Evolutionary conservation across 2,113 vertebrate genomes (phyloP).

Genomic region (Colius striatus): DNA sequence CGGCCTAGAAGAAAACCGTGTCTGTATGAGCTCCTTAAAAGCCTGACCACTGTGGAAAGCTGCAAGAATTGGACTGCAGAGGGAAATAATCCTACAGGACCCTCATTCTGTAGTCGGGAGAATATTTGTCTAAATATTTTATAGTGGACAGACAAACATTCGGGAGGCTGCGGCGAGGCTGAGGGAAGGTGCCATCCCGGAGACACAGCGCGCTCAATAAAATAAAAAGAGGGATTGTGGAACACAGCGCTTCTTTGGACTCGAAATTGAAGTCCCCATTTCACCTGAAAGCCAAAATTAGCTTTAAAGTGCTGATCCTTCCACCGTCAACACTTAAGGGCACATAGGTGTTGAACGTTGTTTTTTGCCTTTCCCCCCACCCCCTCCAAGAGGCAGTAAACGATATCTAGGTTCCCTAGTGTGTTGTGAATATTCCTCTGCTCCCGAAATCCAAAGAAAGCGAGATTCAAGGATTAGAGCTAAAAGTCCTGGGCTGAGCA

Average conservation of each 20-base stretch:
- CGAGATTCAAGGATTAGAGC: not conserved
- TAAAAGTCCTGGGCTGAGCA: not conserved
- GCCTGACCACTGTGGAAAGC: not conserved
- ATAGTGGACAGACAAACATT: not conserved
- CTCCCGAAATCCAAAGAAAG: not conserved
- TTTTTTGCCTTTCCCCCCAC: no score
- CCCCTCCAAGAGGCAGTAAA: not conserved
- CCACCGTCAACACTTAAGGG: not conserved
- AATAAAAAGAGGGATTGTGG: not conserved
- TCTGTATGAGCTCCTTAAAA: not conserved
- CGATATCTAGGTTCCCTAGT: not conserved
- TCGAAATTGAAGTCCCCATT: not conserved
- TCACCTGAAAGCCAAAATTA: not conserved
- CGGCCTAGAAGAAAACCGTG: not conserved
- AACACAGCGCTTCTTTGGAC: not conserved
- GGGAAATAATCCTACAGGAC: not conserved
- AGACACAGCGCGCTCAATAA: not conserved
- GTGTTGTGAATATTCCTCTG: not conserved
- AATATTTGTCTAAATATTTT: not conserved
- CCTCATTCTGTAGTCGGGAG: not conserved
- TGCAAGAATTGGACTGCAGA: fast-evolving
- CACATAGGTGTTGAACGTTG: not conserved
- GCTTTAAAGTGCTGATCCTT: not conserved
- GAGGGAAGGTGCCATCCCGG: not conserved
- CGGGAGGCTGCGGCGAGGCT: not conserved